These are phyloP conservation scores for Drosophila micromelanica DNA, from an alignment of 1,140 invertebrate species.

Conservation along the genomic window DNA sequence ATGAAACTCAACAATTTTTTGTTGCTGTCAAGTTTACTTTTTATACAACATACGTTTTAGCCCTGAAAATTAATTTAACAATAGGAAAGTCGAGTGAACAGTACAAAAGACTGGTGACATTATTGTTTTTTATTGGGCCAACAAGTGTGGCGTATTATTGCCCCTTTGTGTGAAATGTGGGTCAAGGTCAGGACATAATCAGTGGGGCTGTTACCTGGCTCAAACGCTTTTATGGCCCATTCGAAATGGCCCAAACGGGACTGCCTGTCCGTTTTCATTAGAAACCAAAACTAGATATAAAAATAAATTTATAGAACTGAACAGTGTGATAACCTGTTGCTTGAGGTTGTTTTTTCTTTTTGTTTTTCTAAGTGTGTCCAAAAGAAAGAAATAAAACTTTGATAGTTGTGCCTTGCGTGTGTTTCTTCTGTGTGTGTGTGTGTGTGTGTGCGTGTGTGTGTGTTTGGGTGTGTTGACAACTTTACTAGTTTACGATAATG, in stretches of 20 bases:
- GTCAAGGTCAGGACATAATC: slow-evolving; percentile 72
- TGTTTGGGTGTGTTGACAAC: slow-evolving; percentile 28
- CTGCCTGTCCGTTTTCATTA: slow-evolving; percentile 30
- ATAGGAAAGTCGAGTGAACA: slow-evolving; percentile 22
- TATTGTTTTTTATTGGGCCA: slow-evolving; percentile 21
- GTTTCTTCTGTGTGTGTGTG: slow-evolving; percentile 25
- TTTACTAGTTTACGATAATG: slow-evolving; percentile 79
- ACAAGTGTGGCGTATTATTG: slow-evolving; percentile 18
- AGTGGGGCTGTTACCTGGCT: slow-evolving; percentile 55
- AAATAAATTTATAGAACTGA: slow-evolving; percentile 48
- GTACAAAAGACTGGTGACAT: slow-evolving; percentile 22
- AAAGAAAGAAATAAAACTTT: slow-evolving; percentile 29
- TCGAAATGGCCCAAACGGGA: slow-evolving; percentile 46
- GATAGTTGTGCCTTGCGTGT: slow-evolving; percentile 27
- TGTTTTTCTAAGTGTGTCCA: not conserved
- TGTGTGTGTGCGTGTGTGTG: slow-evolving; percentile 15
- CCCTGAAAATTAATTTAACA: slow-evolving; percentile 34
- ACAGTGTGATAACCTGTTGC: slow-evolving; percentile 64
- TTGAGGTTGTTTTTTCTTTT: slow-evolving; percentile 52
- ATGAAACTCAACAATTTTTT: slow-evolving; percentile 10
- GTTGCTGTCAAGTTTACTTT: slow-evolving; percentile 10
- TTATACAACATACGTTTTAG: slow-evolving; percentile 2
- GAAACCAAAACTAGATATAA: slow-evolving; percentile 18
- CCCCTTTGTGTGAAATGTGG: slow-evolving; percentile 43
- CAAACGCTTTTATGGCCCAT: slow-evolving; percentile 65